Evolutionary conservation across 2,797 vertebrate species (phyloP).

Genomic region (Macroramphosus scolopax): DNA sequence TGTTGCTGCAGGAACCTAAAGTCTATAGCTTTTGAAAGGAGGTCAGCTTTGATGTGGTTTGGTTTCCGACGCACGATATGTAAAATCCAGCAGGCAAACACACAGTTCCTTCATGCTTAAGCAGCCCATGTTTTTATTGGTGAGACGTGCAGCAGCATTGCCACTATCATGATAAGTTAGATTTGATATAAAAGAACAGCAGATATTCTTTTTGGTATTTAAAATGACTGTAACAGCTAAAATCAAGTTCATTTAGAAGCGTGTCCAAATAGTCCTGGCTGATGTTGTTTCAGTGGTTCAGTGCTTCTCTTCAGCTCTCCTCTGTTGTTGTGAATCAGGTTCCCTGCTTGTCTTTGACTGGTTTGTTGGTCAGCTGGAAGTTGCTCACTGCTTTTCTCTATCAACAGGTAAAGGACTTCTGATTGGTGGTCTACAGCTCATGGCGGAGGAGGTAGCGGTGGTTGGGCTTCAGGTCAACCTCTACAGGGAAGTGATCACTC

Average conservation of each 20-base stretch:
- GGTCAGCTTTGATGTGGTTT: slow-evolving; percentile 68
- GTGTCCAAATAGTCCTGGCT: slow-evolving; percentile 7
- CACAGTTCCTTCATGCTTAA: slow-evolving; percentile 29
- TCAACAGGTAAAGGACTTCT: not conserved
- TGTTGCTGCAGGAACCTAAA: slow-evolving; percentile 29
- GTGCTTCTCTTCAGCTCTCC: too few relatives aligned
- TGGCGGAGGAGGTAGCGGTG: slow-evolving; percentile 68
- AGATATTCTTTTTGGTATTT: slow-evolving; percentile 1
- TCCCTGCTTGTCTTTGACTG: too few relatives aligned
- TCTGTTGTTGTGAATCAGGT: too few relatives aligned
- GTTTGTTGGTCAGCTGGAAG: too few relatives aligned
- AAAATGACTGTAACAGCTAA: slow-evolving; percentile 25
- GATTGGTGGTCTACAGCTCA: slow-evolving; percentile 69
- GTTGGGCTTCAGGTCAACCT: slow-evolving; percentile 80
- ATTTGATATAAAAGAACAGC: slow-evolving; percentile 12
- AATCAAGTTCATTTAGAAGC: slow-evolving; percentile 23
- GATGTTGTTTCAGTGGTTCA: too few relatives aligned
- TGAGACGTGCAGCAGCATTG: not conserved
- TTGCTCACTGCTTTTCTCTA: too few relatives aligned
- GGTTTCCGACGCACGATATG: slow-evolving; percentile 38
- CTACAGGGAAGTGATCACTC: slow-evolving; percentile 87
- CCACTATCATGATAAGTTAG: not conserved
- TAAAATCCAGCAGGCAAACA: slow-evolving; percentile 26
- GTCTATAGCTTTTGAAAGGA: slow-evolving; percentile 42
- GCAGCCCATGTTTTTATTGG: slow-evolving; percentile 21